Base-by-base conservation (phyloP, 2,113 vertebrate genomes). In the Mobula birostris region DNA sequence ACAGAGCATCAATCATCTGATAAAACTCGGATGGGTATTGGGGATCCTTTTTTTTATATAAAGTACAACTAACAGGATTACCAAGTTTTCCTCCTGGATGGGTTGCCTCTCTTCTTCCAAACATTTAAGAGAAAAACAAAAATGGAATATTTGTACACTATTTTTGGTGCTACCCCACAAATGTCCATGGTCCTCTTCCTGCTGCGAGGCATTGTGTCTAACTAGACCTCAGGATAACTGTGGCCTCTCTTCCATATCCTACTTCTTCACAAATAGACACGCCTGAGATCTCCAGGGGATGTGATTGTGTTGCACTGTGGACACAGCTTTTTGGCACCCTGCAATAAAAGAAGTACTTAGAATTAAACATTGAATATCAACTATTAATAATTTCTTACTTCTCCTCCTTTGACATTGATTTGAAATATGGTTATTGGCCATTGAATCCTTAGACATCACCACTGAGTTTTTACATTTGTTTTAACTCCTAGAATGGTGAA, bases 241-340 rank as follows among this genome's bases (percentile, higher is more conserved):
- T 95, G 95, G 95, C 95, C 95, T 0, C 5, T 95, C 94, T 29
- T 27, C 40, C 32, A 27, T 21, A 12, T 74, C 95, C 82, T 36
- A 94, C 36, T 94, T 94, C 96, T 97, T 99, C 98, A 99, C 98
- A 99, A 98, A 97, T 99, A 99, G 96, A 99, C 98, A 94, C 98
- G 98, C 95, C 99, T 97, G 95, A 99, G 98, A 97, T 99, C 99
- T 96, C 99, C 98, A 0, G 99, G 99, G 9, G 99, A 98, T 2
- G 99, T 99, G 98, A 99, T 99, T 96, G 98, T 99, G 97, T 99
- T 99, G 96, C 99, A 99, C 97, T 99, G 99, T 88, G 99, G 99
- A 96, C 99, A 99, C 80, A 99, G 97, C 97, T 99, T 99, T 98
- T 99, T 99, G 96, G 99, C 99, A 94, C 99, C 99, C 99, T 99